phyloP scores from a whole-genome alignment of 2,797 vertebrate genomes.

The Syngnathus rostellatus region DNA sequence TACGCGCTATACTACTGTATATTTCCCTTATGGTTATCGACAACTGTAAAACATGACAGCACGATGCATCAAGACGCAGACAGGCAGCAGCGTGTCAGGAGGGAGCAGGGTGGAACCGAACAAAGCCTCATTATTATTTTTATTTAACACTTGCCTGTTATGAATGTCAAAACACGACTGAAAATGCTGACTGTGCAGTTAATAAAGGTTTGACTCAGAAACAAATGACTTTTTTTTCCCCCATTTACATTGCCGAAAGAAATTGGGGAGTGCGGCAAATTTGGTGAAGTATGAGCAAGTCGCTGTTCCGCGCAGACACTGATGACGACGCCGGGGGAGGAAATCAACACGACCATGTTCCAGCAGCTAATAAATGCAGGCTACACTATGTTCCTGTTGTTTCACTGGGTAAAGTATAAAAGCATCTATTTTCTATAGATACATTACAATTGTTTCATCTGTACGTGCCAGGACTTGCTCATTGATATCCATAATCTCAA shows the following conservation, averaged over 20 bases:
- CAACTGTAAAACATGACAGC: constrained; percentile 52
- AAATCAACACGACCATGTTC: neutral
- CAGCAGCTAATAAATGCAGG: neutral
- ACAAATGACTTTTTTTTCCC: neutral
- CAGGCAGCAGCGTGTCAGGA: too few species aligned
- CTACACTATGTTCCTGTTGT: neutral
- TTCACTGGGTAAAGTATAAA: neutral
- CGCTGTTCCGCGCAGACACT: neutral
- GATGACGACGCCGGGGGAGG: neutral
- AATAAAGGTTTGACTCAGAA: neutral
- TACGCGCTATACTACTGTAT: constrained; percentile 7
- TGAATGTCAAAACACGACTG: neutral
- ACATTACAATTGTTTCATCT: neutral
- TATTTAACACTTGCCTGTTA: neutral
- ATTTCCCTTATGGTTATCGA: constrained; percentile 34
- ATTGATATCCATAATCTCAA: constrained; percentile 14
- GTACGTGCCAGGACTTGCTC: neutral
- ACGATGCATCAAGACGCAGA: constrained; percentile 37
- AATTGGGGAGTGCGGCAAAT: neutral
- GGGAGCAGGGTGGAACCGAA: too few species aligned
- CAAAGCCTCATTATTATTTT: too few species aligned
- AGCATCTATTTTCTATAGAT: neutral
- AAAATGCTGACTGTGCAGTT: neutral
- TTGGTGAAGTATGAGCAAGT: neutral
- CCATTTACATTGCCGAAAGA: neutral